Base-by-base conservation (phyloP, 2,888 invertebrate species). In the Nomada flava region DNA sequence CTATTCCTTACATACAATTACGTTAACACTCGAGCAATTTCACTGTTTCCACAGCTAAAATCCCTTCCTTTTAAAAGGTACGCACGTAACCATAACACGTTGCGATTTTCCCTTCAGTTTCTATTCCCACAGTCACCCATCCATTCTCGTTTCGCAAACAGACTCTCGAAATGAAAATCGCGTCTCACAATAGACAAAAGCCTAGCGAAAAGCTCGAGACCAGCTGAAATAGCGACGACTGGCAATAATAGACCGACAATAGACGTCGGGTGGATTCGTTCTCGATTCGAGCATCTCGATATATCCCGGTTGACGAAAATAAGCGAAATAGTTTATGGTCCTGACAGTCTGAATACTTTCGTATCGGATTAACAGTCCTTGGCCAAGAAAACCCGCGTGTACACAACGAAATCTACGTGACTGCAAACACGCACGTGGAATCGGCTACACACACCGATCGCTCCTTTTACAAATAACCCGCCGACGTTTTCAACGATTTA, bases 391-490 rank as follows among this genome's bases (percentile, higher is more conserved):
- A 42, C 42, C 11, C 13, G 7, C 7, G 13, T 42, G 47, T 26
- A 20, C 60, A 47, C 11, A 29, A 50, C 26, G 69, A 60, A 29
- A 70, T 42, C 52, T 52, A 62, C 75, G 70, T 23, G 55, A 15
- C 62, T 50, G n/a, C 20, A 36, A 63, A 63, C 36, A 44, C 55
- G n/a, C 47, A 18, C 53, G n/a, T 18, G 44, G 52, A 20, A 67
- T 60, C 69, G 18, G 26, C 2, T 23, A 55, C 11, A 23, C 47
- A 36, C 23, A 42, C 18, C 47, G 23, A 69, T 83, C 74, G 36
- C 65, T 76, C 55, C 53, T 20, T 59, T 62, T 36, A 20, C 52
- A 84, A 75, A 83, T 79, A 83, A 84, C 79, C 79, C 26, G 18
- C n/a, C 15, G n/a, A 47, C 23, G 59, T 36, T 79, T 50, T 63